Evolutionary conservation across 2,888 invertebrate species (phyloP), one percentile per base, ranked within the genome.

Genomic region (Galerucella nymphaeae): DNA sequence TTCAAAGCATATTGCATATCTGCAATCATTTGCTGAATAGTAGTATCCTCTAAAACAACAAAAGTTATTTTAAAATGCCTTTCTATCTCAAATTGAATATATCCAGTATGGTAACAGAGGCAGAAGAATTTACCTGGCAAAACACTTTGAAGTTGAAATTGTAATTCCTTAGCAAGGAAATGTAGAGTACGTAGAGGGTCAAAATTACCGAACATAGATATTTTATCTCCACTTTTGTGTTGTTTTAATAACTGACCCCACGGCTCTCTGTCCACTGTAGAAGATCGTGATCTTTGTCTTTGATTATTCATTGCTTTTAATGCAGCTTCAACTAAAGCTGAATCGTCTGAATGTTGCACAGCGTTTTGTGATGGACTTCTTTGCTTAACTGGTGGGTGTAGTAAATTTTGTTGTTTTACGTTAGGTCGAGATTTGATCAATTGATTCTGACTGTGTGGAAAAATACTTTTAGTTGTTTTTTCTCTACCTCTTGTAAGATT

Each of bases 121-220:
- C 1, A 38, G 30, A n/a, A n/a, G n/a, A 50, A 8, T 50, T 80
- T 80, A 86, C 86, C 80, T 75, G 84, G 82, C 18, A 83, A 58
- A 71, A 77, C 64, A 23, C 77, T 74, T 66, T 82, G 78, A 20
- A 87, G 70, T 73, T 85, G 84, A 20, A 79, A 80, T 64, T 85
- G 83, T 66, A 87, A 76, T 75, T 87, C 87, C 72, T 83, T 85
- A 2, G 85, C 83, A 45, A 87, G 78, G 78, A 86, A 86, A 78
- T 87, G 86, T 66, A 87, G 72, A 2, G 86, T 86, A 10, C 86
- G 77, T 66, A 87, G 78, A 0, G 87, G 86, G 78, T 87, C 86
- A 77, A 85, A 86, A 75, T 80, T 82, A 66, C 81, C 82, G 76
- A 86, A 86, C 18, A 81, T 77, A 13, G 84, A 83, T 45, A 82